Percentiles rank a stretch among this genome's conserved stretches.
Evolutionary conservation across 1,140 invertebrate species (phyloP).

Genomic region (Micrasema minimum): DNA sequence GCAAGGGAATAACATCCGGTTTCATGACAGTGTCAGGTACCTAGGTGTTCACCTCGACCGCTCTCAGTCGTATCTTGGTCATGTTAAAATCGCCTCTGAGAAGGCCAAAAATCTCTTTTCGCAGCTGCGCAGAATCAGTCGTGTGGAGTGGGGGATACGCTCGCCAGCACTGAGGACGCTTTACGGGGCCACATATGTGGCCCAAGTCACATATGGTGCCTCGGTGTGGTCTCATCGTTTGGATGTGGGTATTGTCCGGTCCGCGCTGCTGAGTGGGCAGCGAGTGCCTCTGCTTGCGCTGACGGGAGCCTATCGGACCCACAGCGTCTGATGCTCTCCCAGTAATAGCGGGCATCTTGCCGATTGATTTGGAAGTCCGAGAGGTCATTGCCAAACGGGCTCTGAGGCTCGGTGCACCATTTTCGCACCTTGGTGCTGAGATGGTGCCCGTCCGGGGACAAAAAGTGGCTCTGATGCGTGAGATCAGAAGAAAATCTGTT

Average conservation of each 20-base stretch:
- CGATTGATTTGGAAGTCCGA: slow-evolving; percentile 8
- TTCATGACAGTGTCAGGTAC: not conserved
- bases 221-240: not conserved
- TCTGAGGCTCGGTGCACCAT: not conserved
- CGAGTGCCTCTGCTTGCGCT: not conserved
- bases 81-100: not conserved
- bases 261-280: slow-evolving; percentile 2
- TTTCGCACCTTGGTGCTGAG: not conserved
- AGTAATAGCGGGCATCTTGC: slow-evolving; percentile 10
- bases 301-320: slow-evolving; percentile 10
- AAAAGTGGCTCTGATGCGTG: too few relatives aligned
- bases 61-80: not conserved
- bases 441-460: too few relatives aligned
- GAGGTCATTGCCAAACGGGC: not conserved
- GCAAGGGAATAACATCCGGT: not conserved
- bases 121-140: not conserved
- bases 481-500: too few relatives aligned
- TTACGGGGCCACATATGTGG: not conserved
- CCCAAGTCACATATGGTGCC: not conserved
- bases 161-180: not conserved
- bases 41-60: not conserved
- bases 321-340: not conserved
- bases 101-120: not conserved
- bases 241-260: not conserved
- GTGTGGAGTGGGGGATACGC: not conserved